A percentile compares a stretch with the other conserved stretches of the same genome.
Conservation (phyloP, 2,797 vertebrate species). For the Pseudopleuronectes americanus region DNA sequence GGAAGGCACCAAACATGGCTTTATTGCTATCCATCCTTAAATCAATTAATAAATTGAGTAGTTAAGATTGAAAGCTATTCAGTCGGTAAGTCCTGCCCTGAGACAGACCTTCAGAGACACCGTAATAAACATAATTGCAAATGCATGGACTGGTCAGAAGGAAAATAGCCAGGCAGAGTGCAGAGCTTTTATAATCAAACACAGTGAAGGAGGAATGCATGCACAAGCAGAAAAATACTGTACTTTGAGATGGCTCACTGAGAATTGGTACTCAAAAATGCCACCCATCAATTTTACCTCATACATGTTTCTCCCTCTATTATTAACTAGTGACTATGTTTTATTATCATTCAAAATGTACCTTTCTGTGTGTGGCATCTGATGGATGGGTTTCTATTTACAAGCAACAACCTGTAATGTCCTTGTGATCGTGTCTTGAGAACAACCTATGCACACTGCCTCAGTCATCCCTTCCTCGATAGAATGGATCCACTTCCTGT, state of each 20-base stretch:
- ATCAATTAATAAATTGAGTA: constrained; percentile 13
- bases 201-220: too few species aligned
- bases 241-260: background rate
- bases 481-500: constrained; percentile 17
- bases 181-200: background rate
- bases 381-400: too few species aligned
- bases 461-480: too few species aligned
- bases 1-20: constrained; percentile 18
- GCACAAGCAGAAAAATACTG: background rate
- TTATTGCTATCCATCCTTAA: constrained; percentile 6
- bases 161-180: background rate
- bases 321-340: too few species aligned
- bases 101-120: background rate
- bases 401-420: too few species aligned
- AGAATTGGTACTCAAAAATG: background rate
- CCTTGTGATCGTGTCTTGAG: too few species aligned
- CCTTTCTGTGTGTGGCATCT: too few species aligned
- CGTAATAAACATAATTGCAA: background rate
- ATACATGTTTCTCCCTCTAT: too few species aligned
- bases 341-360: too few species aligned
- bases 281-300: too few species aligned
- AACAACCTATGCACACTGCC: too few species aligned
- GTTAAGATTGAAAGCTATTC: background rate
- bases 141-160: constrained; percentile 1
- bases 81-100: constrained; percentile 1